Conservation (phyloP, 2,888 invertebrate species). For the Calameuta idolon region DNA sequence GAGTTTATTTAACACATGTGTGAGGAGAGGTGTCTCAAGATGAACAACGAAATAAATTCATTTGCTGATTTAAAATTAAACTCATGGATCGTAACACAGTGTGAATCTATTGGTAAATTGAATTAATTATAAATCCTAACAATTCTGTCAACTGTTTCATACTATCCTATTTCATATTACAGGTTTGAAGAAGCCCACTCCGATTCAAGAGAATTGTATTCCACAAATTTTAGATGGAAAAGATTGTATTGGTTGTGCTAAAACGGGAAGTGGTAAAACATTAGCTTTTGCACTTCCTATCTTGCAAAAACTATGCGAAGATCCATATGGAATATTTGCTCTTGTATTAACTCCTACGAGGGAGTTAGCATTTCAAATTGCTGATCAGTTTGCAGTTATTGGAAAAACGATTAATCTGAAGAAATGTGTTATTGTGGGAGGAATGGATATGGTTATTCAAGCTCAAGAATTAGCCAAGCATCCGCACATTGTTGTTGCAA, state of each 20-base stretch:
- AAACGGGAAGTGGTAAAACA: constrained; percentile 98
- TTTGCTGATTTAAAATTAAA: constrained; percentile 76
- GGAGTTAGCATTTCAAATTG: constrained; percentile 92
- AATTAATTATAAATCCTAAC: constrained; percentile 15
- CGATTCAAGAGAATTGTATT: constrained; percentile 86
- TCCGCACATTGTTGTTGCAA: constrained; percentile 96
- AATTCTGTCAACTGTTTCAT: neutral
- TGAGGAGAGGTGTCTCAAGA: constrained; percentile 6
- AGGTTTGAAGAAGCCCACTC: constrained; percentile 84
- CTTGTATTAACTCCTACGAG: constrained; percentile 95
- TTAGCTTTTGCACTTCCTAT: constrained; percentile 97
- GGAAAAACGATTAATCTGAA: constrained; percentile 89
- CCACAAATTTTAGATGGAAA: constrained; percentile 81
- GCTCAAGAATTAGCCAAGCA: constrained; percentile 83
- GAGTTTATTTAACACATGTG: neutral
- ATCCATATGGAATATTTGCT: constrained; percentile 97
- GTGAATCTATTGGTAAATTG: constrained; percentile 75
- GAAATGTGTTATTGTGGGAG: constrained; percentile 92
- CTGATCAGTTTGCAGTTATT: constrained; percentile 93
- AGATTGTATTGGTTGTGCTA: constrained; percentile 96
- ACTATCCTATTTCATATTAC: constrained; percentile 17
- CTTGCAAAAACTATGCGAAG: constrained; percentile 89
- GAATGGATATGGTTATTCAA: constrained; percentile 92
- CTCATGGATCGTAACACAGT: constrained; percentile 81
- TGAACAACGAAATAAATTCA: constrained; percentile 45